phyloP scores from a whole-genome alignment of 2,888 invertebrate species.

The Tuberolachnus salignus region DNA sequence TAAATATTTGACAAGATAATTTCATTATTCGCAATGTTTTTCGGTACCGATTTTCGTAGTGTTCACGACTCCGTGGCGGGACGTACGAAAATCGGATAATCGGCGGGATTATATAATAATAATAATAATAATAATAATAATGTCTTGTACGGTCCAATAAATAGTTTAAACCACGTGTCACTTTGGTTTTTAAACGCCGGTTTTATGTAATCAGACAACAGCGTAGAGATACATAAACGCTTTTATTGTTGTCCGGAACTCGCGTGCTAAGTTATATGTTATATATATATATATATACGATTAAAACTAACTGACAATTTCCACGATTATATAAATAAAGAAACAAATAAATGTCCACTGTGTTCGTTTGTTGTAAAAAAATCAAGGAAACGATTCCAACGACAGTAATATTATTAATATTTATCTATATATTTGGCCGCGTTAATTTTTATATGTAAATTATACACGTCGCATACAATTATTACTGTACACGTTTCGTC shows the following conservation, averaged over 20 bases:
- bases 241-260: slow-evolving; percentile 12
- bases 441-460: no score
- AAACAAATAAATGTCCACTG: no score
- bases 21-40: not conserved
- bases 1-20: slow-evolving; percentile 14
- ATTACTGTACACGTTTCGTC: no score
- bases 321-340: not conserved
- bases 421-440: no score
- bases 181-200: not conserved
- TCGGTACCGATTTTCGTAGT: not conserved
- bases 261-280: slow-evolving; percentile 18
- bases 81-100: slow-evolving; percentile 41
- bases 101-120: slow-evolving; percentile 41
- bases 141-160: slow-evolving; percentile 44
- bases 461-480: no score
- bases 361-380: no score
- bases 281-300: not conserved
- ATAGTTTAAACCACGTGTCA: slow-evolving; percentile 24
- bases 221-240: slow-evolving; percentile 16
- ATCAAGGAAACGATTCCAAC: no score
- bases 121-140: slow-evolving; percentile 24
- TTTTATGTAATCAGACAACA: slow-evolving; percentile 39
- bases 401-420: no score
- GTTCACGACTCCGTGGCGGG: not conserved
- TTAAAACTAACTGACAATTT: slow-evolving; percentile 1